Conservation (phyloP, 2,888 invertebrate species). For the Lamellibrachia columna region DNA sequence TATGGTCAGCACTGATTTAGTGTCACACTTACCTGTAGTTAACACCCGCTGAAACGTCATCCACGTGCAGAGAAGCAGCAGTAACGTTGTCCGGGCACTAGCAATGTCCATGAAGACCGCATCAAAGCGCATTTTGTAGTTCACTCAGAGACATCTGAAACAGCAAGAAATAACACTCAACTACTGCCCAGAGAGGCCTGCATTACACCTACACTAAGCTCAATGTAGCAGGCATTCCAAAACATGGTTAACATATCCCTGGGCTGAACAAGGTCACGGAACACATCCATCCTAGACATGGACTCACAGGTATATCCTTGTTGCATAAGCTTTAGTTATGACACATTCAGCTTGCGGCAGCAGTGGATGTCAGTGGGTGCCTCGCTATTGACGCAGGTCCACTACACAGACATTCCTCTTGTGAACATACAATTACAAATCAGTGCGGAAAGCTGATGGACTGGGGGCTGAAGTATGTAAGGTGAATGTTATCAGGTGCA, state of each 20-base stretch:
- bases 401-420: not conserved
- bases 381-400: not conserved
- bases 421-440: not conserved
- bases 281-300: not conserved
- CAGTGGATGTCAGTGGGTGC: not conserved
- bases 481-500: not conserved
- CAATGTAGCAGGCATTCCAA: not conserved
- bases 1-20: not conserved
- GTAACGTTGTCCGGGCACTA: not conserved
- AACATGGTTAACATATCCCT: not conserved
- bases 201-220: not conserved
- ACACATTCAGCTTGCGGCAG: not conserved
- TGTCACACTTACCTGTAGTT: not conserved
- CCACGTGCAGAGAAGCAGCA: not conserved
- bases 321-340: not conserved
- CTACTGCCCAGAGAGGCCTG: not conserved
- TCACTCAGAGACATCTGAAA: constrained; percentile 11
- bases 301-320: not conserved
- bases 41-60: not conserved
- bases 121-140: constrained; percentile 16
- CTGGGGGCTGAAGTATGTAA: not conserved
- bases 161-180: not conserved
- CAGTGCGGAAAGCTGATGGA: not conserved
- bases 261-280: not conserved
- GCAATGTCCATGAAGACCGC: not conserved